phyloP scores from a whole-genome alignment of 2,797 vertebrate genomes.

The Urocyon cinereoargenteus region DNA sequence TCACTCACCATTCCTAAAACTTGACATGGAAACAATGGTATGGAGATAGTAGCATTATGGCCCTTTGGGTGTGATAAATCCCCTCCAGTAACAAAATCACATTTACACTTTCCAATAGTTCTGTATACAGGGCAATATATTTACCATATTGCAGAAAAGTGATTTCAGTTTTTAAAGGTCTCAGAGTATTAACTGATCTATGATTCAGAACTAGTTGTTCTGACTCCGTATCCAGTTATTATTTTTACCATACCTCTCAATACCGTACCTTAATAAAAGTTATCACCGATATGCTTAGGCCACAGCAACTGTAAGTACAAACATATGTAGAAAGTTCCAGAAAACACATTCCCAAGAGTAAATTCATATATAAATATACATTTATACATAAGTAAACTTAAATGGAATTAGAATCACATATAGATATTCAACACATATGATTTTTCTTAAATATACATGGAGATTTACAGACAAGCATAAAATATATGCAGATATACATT shows the following conservation, averaged over 20 bases:
- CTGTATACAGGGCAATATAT: neutral
- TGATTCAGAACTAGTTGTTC: neutral
- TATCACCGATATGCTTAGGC: neutral
- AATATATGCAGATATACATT: neutral
- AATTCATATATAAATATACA: neutral
- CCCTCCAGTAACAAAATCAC: neutral
- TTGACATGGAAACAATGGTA: neutral
- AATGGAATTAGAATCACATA: neutral
- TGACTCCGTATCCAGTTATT: neutral
- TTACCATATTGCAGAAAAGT: neutral
- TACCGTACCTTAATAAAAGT: neutral
- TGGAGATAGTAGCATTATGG: neutral
- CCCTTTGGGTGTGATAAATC: neutral
- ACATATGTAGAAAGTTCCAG: neutral
- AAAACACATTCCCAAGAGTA: neutral
- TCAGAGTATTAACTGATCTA: neutral
- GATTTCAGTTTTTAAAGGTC: neutral
- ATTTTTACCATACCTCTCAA: neutral
- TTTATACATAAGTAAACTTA: neutral
- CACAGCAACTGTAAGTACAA: neutral
- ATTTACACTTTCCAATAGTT: neutral
- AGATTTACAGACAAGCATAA: neutral
- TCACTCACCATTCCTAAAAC: neutral
- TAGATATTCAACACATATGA: neutral
- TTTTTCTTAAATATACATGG: constrained; percentile 25